These are phyloP conservation scores for Mythimna vitellina DNA, from an alignment of 2,888 invertebrate genomes.

Conservation along the genomic window DNA sequence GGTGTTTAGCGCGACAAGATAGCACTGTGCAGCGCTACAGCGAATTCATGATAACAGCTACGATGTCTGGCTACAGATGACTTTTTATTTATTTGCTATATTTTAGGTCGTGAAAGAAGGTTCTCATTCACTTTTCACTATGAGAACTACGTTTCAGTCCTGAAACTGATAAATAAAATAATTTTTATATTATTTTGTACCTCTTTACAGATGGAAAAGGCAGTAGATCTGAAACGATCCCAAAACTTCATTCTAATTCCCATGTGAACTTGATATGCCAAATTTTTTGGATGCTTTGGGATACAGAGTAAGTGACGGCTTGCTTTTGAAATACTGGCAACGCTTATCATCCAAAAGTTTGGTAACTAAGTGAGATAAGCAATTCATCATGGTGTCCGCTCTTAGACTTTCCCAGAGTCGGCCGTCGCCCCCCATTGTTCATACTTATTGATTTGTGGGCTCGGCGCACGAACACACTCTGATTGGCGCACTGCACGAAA, in stretches of 20 bases:
- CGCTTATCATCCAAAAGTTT: not conserved
- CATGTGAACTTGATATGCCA: no score
- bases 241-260: no score
- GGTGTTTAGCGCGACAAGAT: conserved; percentile 19
- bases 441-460: conserved; percentile 49
- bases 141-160: no score
- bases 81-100: no score
- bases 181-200: no score
- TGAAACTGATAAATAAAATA: no score
- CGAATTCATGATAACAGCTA: not conserved
- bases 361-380: not conserved
- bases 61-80: not conserved
- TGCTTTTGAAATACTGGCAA: not conserved
- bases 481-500: conserved; percentile 33
- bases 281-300: not conserved
- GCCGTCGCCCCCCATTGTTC: conserved; percentile 47
- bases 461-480: conserved; percentile 42
- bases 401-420: conserved; percentile 41
- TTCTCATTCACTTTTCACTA: no score
- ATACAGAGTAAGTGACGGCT: not conserved
- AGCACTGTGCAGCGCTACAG: not conserved
- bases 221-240: no score
- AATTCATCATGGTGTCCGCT: conserved; percentile 38
- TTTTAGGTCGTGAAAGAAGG: no score
- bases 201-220: no score